A percentile compares a stretch with the other conserved stretches of the same genome.
phyloP scores from a whole-genome alignment of 1,140 invertebrate species.

The Drosophila micromelanica region DNA sequence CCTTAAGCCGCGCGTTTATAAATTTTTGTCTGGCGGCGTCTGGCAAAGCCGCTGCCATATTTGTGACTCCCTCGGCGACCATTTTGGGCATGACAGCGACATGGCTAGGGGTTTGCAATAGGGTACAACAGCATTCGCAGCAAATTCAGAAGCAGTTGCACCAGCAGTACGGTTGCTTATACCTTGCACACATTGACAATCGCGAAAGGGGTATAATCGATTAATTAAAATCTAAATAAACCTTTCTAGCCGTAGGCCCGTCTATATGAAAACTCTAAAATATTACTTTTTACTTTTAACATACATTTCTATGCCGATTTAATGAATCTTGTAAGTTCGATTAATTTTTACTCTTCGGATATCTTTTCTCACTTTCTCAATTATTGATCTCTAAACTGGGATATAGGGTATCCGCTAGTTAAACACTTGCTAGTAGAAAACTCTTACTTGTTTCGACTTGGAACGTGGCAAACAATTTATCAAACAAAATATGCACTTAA shows the following conservation, averaged over 20 bases:
- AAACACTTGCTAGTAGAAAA: background rate
- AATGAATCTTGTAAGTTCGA: no score
- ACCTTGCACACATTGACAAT: no score
- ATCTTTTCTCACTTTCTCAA: no score
- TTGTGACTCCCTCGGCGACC: slow-evolving; percentile 75
- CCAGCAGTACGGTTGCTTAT: background rate
- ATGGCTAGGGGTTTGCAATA: slow-evolving; percentile 1
- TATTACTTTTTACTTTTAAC: no score
- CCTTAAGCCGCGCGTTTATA: slow-evolving; percentile 54
- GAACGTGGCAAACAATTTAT: slow-evolving; percentile 79
- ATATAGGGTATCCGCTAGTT: background rate
- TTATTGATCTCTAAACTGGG: background rate
- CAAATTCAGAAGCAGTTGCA: slow-evolving; percentile 1
- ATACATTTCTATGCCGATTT: no score
- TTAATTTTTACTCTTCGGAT: no score
- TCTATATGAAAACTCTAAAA: no score
- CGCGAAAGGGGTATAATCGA: no score
- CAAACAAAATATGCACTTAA: slow-evolving; percentile 81
- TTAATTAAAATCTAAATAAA: no score
- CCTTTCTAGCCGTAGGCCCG: no score
- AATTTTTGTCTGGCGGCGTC: slow-evolving; percentile 56
- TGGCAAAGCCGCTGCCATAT: slow-evolving; percentile 67
- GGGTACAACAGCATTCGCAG: slow-evolving; percentile 14
- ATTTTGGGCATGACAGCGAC: slow-evolving; percentile 50
- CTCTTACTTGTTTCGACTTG: slow-evolving; percentile 59